phyloP scores from a whole-genome alignment of 2,797 vertebrate genomes.

The Falco novaeseelandiae region DNA sequence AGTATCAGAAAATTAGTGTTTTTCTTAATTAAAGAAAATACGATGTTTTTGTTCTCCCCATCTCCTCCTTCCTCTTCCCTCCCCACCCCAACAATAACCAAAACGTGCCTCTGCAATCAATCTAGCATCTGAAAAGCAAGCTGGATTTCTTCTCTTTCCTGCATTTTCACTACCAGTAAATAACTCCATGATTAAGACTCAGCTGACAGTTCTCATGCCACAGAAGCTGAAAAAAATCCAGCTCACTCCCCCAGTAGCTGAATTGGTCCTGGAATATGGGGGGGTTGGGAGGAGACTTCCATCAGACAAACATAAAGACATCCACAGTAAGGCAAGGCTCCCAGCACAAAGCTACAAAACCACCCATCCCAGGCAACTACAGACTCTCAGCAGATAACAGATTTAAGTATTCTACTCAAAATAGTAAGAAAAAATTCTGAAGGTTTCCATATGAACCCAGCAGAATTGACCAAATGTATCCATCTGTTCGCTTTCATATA shows the following conservation, averaged over 20 bases:
- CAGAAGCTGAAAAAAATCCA: constrained; percentile 17
- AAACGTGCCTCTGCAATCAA: constrained; percentile 17
- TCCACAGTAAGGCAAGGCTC: neutral
- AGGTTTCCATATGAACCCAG: constrained; percentile 53
- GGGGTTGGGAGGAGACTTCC: neutral
- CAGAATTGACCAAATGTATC: constrained; percentile 66
- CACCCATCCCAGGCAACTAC: neutral
- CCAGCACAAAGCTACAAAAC: constrained; percentile 10
- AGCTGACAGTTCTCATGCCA: constrained; percentile 35
- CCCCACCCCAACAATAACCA: neutral
- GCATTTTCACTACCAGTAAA: constrained; percentile 36
- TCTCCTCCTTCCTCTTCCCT: neutral
- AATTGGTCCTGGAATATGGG: neutral
- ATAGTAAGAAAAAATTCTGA: constrained; percentile 59
- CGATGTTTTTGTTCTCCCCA: neutral
- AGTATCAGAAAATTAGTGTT: constrained; percentile 26
- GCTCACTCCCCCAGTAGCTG: constrained; percentile 39
- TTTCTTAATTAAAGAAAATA: constrained; percentile 50
- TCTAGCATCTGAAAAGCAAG: constrained; percentile 9
- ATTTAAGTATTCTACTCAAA: constrained; percentile 61
- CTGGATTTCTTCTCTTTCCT: constrained; percentile 9
- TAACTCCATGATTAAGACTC: constrained; percentile 54
- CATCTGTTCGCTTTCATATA: constrained; percentile 65
- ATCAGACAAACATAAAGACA: neutral
- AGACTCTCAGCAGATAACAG: constrained; percentile 37